These are phyloP conservation scores for Urosaurus nigricauda DNA, from an alignment of 2,797 vertebrate species.

Conservation along the genomic window DNA sequence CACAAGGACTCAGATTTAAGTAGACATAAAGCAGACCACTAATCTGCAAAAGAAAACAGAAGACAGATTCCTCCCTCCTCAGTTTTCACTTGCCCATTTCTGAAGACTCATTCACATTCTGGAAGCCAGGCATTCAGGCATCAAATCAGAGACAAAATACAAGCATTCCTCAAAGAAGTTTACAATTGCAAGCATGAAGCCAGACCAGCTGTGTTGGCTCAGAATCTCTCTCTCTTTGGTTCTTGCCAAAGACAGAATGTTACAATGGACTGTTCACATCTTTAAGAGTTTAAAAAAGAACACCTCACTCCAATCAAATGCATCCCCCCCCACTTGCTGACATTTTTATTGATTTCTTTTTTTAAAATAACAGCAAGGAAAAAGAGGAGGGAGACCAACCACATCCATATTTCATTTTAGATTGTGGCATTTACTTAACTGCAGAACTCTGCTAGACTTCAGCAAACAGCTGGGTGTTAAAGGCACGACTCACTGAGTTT, in stretches of 20 bases:
- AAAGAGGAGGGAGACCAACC: not conserved
- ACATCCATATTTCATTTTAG: conserved; percentile 42
- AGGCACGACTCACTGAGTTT: conserved; percentile 17
- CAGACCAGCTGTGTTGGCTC: conserved; percentile 56
- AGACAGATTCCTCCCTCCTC: conserved; percentile 4
- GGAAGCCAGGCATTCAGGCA: not conserved
- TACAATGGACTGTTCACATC: conserved; percentile 27
- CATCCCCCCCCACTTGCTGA: conserved; percentile 22
- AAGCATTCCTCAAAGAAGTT: conserved; percentile 46
- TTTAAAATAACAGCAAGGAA: conserved; percentile 11
- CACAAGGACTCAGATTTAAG: conserved; percentile 35
- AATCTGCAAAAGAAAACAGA: conserved; percentile 34
- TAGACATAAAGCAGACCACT: conserved; percentile 46
- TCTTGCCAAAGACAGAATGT: conserved; percentile 39
- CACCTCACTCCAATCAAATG: conserved; percentile 39
- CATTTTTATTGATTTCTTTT: conserved; percentile 53
- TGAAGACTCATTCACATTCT: conserved; percentile 25
- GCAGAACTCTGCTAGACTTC: conserved; percentile 40
- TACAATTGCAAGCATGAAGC: conserved; percentile 49
- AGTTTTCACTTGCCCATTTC: not conserved
- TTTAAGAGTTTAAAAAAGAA: conserved; percentile 33
- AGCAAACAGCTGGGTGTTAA: conserved; percentile 40
- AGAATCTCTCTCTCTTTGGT: conserved; percentile 30
- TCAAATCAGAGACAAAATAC: conserved; percentile 44
- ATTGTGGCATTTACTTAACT: conserved; percentile 48